phyloP scores from a whole-genome alignment of 2,888 invertebrate species.

The Eilema griseolum region DNA sequence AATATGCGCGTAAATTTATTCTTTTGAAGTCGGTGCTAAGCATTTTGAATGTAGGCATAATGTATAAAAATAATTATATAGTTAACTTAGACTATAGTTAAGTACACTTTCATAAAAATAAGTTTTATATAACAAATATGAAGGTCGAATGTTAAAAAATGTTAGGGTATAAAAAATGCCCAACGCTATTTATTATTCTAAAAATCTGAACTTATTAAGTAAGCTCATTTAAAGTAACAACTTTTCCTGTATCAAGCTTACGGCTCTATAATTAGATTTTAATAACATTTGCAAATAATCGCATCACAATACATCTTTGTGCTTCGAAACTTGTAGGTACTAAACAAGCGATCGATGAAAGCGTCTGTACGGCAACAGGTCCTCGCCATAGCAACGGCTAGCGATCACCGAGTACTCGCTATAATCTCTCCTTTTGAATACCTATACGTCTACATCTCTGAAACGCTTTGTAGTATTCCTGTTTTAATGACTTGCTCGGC shows the following conservation, averaged over 20 bases:
- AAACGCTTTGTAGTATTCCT: slow-evolving; percentile 31
- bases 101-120: too few species aligned
- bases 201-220: too few species aligned
- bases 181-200: too few species aligned
- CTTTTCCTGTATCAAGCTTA: background rate
- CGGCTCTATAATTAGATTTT: background rate
- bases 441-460: slow-evolving; percentile 22
- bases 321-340: background rate
- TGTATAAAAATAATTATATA: too few species aligned
- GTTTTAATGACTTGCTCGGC: slow-evolving; percentile 27
- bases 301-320: slow-evolving; percentile 5
- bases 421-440: slow-evolving; percentile 48
- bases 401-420: slow-evolving; percentile 37
- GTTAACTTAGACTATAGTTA: too few species aligned
- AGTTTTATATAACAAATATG: too few species aligned
- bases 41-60: too few species aligned
- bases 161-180: too few species aligned
- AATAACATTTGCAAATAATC: background rate
- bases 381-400: slow-evolving; percentile 50
- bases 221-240: background rate
- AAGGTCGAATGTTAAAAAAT: too few species aligned
- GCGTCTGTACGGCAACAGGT: slow-evolving; percentile 61
- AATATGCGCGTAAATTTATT: too few species aligned
- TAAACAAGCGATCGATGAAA: slow-evolving; percentile 18
- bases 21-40: too few species aligned